Evolutionary conservation across 2,797 vertebrate genomes (phyloP).

Genomic region (Cirrhinus mrigala): DNA sequence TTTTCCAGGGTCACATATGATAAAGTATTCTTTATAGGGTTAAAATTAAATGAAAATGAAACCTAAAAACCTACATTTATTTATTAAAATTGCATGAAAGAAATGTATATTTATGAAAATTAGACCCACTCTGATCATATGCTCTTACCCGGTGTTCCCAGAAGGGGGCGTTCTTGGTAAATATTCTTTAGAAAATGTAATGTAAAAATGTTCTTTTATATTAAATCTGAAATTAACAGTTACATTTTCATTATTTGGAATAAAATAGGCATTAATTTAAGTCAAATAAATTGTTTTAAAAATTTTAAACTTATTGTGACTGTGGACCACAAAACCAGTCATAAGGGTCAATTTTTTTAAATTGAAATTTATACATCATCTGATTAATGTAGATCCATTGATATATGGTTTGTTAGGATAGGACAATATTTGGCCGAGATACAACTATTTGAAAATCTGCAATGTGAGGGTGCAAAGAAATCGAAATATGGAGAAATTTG

Average conservation of each 20-base stretch:
- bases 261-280: neutral
- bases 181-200: neutral
- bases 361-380: too few species aligned
- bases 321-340: too few species aligned
- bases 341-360: too few species aligned
- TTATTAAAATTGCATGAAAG: neutral
- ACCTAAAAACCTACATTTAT: neutral
- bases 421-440: too few species aligned
- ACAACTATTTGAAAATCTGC: too few species aligned
- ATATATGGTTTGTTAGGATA: too few species aligned
- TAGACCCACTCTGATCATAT: neutral
- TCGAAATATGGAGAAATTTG: too few species aligned
- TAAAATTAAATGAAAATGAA: neutral
- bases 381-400: too few species aligned
- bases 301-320: neutral
- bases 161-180: constrained; percentile 93
- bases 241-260: neutral
- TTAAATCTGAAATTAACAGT: neutral
- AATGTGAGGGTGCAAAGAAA: too few species aligned
- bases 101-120: neutral
- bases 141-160: constrained; percentile 85
- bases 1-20: too few species aligned
- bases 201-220: neutral
- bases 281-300: neutral
- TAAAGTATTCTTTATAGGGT: neutral